Evolutionary conservation across 2,888 invertebrate species (phyloP).

Genomic region (Eristalis intricaria): DNA sequence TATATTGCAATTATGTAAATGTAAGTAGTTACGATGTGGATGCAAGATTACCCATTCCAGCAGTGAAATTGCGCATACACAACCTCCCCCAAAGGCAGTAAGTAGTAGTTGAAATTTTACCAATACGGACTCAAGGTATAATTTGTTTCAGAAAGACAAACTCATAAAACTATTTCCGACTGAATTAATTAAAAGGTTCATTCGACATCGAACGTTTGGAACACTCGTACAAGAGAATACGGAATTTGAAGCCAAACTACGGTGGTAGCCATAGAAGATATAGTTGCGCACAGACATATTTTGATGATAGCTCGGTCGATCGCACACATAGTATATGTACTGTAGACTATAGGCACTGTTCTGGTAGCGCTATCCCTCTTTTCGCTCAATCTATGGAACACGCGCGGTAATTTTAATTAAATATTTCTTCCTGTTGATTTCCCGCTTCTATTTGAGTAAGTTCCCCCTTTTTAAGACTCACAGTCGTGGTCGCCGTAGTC

Average conservation of each 20-base stretch:
- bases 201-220: conserved; percentile 62
- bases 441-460: conserved; percentile 71
- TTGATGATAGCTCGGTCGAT: conserved; percentile 55
- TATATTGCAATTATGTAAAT: neutral
- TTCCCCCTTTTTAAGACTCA: conserved; percentile 67
- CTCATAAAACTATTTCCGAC: conserved; percentile 69
- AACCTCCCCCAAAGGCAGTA: conserved; percentile 47
- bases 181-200: conserved; percentile 71
- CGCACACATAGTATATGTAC: conserved; percentile 50
- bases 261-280: conserved; percentile 33
- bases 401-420: conserved; percentile 80
- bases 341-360: neutral
- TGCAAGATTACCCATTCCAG: conserved; percentile 46
- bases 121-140: conserved; percentile 48
- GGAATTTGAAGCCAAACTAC: conserved; percentile 59
- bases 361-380: conserved; percentile 60
- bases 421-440: conserved; percentile 81
- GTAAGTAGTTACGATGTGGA: conserved; percentile 4
- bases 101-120: conserved; percentile 46
- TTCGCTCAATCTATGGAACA: conserved; percentile 64
- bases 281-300: conserved; percentile 47
- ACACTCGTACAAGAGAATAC: conserved; percentile 55
- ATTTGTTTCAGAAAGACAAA: conserved; percentile 61
- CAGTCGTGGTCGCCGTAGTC: conserved; percentile 21
- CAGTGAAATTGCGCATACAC: conserved; percentile 59